A percentile compares a stretch with the other conserved stretches of the same genome.
These are phyloP conservation scores for Progne subis DNA, from an alignment of 2,113 vertebrate species.

Conservation along the genomic window DNA sequence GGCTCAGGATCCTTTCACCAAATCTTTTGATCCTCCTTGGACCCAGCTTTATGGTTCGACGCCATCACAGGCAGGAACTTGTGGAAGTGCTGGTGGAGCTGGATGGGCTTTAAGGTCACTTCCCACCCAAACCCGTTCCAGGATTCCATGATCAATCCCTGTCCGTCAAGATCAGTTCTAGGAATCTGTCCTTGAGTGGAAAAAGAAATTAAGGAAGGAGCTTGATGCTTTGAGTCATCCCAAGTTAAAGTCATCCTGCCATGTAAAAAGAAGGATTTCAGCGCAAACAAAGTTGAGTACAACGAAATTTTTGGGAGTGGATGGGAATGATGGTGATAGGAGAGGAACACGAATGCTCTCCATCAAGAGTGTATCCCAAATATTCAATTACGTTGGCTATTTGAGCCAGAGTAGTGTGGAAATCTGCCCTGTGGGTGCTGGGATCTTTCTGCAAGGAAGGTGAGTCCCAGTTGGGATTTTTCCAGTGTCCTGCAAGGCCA, in stretches of 20 bases:
- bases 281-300: not conserved
- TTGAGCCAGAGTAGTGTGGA: not conserved
- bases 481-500: not conserved
- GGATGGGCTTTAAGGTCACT: not conserved
- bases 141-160: not conserved
- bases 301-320: not conserved
- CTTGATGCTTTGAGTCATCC: not conserved
- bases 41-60: accelerated
- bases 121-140: not conserved
- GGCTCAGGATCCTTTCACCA: not conserved
- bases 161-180: not conserved
- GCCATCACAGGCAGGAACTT: accelerated
- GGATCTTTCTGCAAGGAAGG: not conserved
- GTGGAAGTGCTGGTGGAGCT: not conserved
- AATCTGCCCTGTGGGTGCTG: not conserved
- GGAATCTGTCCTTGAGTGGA: not conserved
- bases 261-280: accelerated
- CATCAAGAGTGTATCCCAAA: not conserved
- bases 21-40: not conserved
- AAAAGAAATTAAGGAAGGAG: not conserved
- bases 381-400: not conserved
- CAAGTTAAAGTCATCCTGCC: not conserved
- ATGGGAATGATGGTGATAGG: not conserved
- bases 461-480: not conserved
- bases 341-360: not conserved